Conservation (phyloP, 2,888 invertebrate species). For the Tenodera sinensis region DNA sequence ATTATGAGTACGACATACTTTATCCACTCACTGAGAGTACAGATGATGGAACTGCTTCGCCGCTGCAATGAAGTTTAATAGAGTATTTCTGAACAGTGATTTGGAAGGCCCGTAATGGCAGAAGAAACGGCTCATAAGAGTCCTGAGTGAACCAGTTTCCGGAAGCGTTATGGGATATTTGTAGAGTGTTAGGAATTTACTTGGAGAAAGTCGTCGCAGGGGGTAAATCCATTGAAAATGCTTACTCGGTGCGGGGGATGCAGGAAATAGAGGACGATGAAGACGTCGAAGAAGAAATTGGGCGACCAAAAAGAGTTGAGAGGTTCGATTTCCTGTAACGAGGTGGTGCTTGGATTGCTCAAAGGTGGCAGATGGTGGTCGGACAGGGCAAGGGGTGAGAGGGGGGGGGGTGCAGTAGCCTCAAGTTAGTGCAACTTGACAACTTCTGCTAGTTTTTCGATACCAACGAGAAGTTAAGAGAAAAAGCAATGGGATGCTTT, state of each 20-base stretch:
- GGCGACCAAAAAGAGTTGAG: neutral
- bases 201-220: neutral
- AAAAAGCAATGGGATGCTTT: too few species aligned
- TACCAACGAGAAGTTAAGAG: too few species aligned
- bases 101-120: neutral
- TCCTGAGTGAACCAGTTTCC: neutral
- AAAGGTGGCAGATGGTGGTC: neutral
- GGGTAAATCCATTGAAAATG: neutral
- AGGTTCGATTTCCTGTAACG: conserved; percentile 2
- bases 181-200: neutral
- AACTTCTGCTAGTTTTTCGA: neutral
- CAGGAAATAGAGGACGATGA: neutral
- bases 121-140: neutral
- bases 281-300: neutral
- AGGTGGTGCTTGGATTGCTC: neutral
- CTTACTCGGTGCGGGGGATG: neutral
- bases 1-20: too few species aligned
- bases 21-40: too few species aligned
- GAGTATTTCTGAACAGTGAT: neutral
- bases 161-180: neutral
- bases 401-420: too few species aligned
- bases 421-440: neutral
- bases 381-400: neutral
- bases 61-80: neutral
- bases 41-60: neutral